Conservation (phyloP, 2,888 invertebrate species). For the Alloscopus bannaensis region DNA sequence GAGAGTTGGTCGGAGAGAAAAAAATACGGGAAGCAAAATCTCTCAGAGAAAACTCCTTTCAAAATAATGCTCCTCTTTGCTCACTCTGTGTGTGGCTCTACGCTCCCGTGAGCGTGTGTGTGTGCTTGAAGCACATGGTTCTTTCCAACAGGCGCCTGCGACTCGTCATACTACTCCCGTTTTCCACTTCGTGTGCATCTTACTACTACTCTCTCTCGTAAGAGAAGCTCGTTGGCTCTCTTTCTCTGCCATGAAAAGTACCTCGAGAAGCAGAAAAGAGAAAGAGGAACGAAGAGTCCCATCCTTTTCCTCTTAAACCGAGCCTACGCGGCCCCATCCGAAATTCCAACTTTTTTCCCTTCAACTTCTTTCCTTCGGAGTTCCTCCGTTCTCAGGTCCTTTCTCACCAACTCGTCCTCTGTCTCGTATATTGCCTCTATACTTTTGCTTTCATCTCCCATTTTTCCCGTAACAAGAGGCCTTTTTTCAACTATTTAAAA, state of each 20-base stretch:
- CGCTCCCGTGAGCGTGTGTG: constrained; percentile 17
- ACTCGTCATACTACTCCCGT: constrained; percentile 67
- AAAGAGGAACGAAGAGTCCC: constrained; percentile 50
- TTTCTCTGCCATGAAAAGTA: constrained; percentile 13
- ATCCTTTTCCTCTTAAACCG: constrained; percentile 60
- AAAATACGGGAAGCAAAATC: constrained; percentile 53
- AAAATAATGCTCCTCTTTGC: constrained; percentile 39
- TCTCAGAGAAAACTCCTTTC: constrained; percentile 49
- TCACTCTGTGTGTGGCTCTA: not conserved
- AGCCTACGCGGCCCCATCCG: constrained; percentile 64
- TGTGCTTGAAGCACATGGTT: constrained; percentile 66
- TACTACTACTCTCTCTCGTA: constrained; percentile 52
- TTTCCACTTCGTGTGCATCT: constrained; percentile 57
- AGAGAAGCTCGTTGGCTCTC: constrained; percentile 20
- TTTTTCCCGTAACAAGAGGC: constrained; percentile 29
- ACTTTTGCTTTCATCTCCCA: constrained; percentile 41
- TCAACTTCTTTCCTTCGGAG: constrained; percentile 5
- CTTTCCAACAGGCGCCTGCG: constrained; percentile 70
- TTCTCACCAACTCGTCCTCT: constrained; percentile 3
- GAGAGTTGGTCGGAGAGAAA: not conserved
- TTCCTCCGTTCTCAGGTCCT: constrained; percentile 26
- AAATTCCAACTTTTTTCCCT: constrained; percentile 45
- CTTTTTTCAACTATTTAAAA: constrained; percentile 59
- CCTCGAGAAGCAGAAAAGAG: constrained; percentile 18
- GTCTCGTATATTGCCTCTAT: constrained; percentile 9